These are phyloP conservation scores for Diabrotica virgifera DNA, from an alignment of 1,140 invertebrate genomes.

Conservation along the genomic window DNA sequence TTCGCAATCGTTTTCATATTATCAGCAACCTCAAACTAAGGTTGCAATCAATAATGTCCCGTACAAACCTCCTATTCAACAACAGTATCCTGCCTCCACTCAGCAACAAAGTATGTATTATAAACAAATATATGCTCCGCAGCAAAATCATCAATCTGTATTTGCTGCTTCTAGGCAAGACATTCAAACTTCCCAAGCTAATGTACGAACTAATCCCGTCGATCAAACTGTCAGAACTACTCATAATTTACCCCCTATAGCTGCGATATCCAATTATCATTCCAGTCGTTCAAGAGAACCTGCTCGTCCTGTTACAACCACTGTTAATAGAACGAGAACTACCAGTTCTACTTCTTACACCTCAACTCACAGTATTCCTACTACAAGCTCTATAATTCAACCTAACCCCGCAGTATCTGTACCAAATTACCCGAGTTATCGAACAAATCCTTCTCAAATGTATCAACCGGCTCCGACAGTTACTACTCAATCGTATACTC, in stretches of 20 bases:
- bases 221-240: constrained; percentile 40
- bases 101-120: constrained; percentile 22
- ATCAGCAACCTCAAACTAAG: constrained; percentile 22
- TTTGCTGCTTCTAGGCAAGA: constrained; percentile 11
- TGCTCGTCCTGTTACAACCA: constrained; percentile 25
- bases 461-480: constrained; percentile 24
- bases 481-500: constrained; percentile 29
- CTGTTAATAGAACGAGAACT: constrained; percentile 23
- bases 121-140: constrained; percentile 20
- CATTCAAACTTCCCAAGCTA: not conserved
- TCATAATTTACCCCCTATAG: constrained; percentile 55
- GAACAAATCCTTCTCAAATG: constrained; percentile 18
- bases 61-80: constrained; percentile 4
- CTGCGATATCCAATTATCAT: constrained; percentile 51
- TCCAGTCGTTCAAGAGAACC: constrained; percentile 47
- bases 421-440: constrained; percentile 15
- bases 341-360: constrained; percentile 20
- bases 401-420: constrained; percentile 8
- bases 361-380: not conserved
- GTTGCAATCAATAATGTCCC: constrained; percentile 19
- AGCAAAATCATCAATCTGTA: constrained; percentile 15
- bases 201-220: not conserved
- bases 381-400: constrained; percentile 18
- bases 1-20: constrained; percentile 28
- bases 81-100: not conserved